phyloP scores from a whole-genome alignment of 2,888 invertebrate genomes.

The Vesta saturnalis region DNA sequence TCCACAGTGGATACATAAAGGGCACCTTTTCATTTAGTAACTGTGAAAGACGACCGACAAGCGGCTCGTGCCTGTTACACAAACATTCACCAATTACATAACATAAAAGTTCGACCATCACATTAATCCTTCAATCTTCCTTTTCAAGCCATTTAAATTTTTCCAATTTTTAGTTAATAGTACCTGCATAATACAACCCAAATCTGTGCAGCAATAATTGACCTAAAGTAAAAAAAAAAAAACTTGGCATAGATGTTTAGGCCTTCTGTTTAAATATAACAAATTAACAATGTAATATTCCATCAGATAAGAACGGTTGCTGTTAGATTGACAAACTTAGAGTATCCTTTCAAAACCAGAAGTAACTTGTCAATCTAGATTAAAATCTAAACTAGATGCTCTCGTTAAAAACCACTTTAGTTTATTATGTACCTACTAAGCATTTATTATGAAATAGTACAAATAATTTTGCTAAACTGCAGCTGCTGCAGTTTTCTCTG shows the following conservation, averaged over 20 bases:
- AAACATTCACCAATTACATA: constrained; percentile 25
- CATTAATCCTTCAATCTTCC: constrained; percentile 17
- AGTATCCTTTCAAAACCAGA: constrained; percentile 34
- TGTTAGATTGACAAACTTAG: constrained; percentile 27
- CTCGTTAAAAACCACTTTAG: constrained; percentile 43
- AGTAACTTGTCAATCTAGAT: constrained; percentile 40
- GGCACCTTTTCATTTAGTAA: constrained; percentile 20
- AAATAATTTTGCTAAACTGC: constrained; percentile 23
- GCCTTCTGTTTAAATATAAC: constrained; percentile 18
- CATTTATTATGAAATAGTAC: constrained; percentile 33
- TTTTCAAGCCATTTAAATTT: neutral
- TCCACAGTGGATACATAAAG: neutral
- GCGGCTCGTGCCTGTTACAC: constrained; percentile 35
- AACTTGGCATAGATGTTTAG: constrained; percentile 18
- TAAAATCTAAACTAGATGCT: constrained; percentile 32
- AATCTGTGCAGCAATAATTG: neutral
- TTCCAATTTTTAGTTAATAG: neutral
- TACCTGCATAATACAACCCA: neutral
- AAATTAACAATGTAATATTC: constrained; percentile 37
- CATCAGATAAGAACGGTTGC: constrained; percentile 39
- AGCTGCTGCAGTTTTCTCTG: constrained; percentile 1
- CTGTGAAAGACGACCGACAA: constrained; percentile 28
- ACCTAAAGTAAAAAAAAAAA: neutral
- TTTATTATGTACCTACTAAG: constrained; percentile 38
- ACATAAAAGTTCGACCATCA: neutral